Conservation (phyloP, 2,888 invertebrate genomes). For the Parasteatoda lunata region DNA sequence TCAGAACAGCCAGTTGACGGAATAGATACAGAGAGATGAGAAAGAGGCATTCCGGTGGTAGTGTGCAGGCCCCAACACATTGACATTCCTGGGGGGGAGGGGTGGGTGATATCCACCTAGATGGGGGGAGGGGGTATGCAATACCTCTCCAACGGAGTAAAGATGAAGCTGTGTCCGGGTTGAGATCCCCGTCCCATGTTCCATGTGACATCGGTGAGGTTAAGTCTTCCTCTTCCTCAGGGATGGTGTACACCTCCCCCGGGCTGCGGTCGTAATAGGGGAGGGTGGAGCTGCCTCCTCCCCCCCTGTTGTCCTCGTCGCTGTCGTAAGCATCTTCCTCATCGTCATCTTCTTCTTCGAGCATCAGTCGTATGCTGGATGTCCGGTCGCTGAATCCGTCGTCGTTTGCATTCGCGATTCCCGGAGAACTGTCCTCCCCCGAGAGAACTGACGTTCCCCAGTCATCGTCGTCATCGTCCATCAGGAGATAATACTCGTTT, state of each 20-base stretch:
- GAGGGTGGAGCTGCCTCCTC: slow-evolving; percentile 13
- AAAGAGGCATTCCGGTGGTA: slow-evolving; percentile 22
- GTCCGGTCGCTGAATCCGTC: slow-evolving; percentile 43
- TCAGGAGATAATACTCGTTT: slow-evolving; percentile 22
- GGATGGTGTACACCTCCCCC: slow-evolving; percentile 77
- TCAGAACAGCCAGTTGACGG: slow-evolving; percentile 1
- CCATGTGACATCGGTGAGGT: slow-evolving; percentile 72
- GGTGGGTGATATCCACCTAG: slow-evolving; percentile 28
- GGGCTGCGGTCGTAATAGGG: slow-evolving; percentile 71
- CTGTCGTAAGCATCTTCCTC: slow-evolving; percentile 41
- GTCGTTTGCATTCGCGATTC: slow-evolving; percentile 13
- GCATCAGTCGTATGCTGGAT: slow-evolving; percentile 50
- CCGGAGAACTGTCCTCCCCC: slow-evolving; percentile 4
- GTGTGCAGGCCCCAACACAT: slow-evolving; percentile 24
- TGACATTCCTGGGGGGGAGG: slow-evolving; percentile 43
- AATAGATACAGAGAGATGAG: slow-evolving; percentile 11
- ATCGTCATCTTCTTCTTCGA: slow-evolving; percentile 40
- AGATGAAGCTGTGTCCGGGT: slow-evolving; percentile 70
- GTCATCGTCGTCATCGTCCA: slow-evolving; percentile 49
- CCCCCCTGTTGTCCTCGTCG: slow-evolving; percentile 47
- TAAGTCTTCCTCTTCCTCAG: slow-evolving; percentile 76
- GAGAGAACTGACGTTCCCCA: slow-evolving; percentile 24
- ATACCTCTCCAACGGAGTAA: slow-evolving; percentile 70
- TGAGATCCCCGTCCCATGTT: slow-evolving; percentile 63
- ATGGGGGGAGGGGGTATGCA: slow-evolving; percentile 7